Evolutionary conservation across 2,797 vertebrate species (phyloP).

Genomic region (Crax fasciolata): DNA sequence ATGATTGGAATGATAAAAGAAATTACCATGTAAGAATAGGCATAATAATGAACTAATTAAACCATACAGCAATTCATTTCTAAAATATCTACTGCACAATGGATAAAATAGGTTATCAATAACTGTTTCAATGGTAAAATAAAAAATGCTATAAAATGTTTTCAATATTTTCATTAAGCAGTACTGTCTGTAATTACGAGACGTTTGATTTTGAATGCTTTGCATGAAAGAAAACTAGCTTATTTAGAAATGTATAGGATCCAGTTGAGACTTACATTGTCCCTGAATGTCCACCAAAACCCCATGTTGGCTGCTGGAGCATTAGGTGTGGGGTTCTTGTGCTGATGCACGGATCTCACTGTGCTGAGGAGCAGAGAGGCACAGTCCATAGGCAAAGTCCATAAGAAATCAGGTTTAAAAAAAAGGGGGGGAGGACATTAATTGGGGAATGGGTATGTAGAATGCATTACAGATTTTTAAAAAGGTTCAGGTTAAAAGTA

Average conservation of each 20-base stretch:
- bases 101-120: slow-evolving; percentile 77
- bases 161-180: slow-evolving; percentile 59
- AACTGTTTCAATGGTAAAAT: slow-evolving; percentile 65
- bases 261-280: not conserved
- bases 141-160: slow-evolving; percentile 50
- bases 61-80: slow-evolving; percentile 74
- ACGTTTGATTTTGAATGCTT: slow-evolving; percentile 41
- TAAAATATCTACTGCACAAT: slow-evolving; percentile 77
- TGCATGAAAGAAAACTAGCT: slow-evolving; percentile 11
- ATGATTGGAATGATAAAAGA: slow-evolving; percentile 80
- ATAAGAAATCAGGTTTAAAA: not conserved
- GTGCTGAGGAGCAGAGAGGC: not conserved
- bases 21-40: slow-evolving; percentile 75
- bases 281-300: not conserved
- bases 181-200: slow-evolving; percentile 22
- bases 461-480: not conserved
- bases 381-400: not conserved
- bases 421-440: not conserved
- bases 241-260: not conserved
- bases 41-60: slow-evolving; percentile 79
- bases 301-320: not conserved
- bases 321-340: not conserved
- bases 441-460: not conserved
- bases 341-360: not conserved
- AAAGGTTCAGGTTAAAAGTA: not conserved